Evolutionary conservation across 2,888 invertebrate genomes (phyloP), one percentile per base, ranked within the genome.

Genomic region (Monopis laevigella): DNA sequence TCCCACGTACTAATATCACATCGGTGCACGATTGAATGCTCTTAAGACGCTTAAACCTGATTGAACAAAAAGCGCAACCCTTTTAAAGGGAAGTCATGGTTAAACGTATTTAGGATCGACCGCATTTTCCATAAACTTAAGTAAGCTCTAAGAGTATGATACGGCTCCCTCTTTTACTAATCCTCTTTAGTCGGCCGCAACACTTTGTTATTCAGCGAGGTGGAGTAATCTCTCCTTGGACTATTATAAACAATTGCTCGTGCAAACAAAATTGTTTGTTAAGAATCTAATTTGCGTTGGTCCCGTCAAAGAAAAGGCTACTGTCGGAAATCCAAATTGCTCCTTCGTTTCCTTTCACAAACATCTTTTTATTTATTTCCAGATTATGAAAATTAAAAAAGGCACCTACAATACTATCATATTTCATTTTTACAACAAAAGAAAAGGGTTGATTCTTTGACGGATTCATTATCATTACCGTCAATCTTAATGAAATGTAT

Each of bases 401-500:
- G n/a, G n/a, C n/a, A n/a, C n/a, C n/a, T n/a, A n/a, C n/a, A n/a
- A n/a, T n/a, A n/a, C n/a, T n/a, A n/a, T n/a, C n/a, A n/a, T n/a
- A n/a, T n/a, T n/a, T n/a, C n/a, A n/a, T n/a, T n/a, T n/a, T 14
- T 11, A 13, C 11, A 45, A 59, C 45, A 50, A 55, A 53, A 39
- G 32, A 27, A 54, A 56, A 67, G 64, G 68, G 62, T 65, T 59
- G n/a, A n/a, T n/a, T n/a, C n/a, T n/a, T n/a, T 58, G 58, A 55
- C 53, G 51, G 55, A 51, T 48, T 54, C 58, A 45, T 66, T 71
- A 78, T 80, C 78, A 66, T 61, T 53, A 53, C 61, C 60, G 72
- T 75, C 77, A 75, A 80, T 80, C 78, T 74, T 68, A 80, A 77
- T 77, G 68, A 77, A 70, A 65, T 65, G 59, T 70, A 75, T 74